These are phyloP conservation scores for Pseudopleuronectes americanus DNA, from an alignment of 2,797 vertebrate species.

Conservation along the genomic window DNA sequence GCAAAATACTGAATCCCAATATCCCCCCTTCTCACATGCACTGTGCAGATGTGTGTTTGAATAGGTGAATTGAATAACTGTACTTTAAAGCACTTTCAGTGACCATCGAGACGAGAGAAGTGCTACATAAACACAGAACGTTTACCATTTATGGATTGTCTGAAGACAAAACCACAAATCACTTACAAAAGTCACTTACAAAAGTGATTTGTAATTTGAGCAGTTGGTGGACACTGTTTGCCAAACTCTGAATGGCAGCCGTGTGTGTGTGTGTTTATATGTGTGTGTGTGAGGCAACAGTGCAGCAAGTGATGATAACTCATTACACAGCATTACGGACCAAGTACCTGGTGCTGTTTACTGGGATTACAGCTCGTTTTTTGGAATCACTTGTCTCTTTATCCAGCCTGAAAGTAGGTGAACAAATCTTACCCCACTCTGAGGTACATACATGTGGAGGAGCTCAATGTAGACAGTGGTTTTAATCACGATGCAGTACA, in stretches of 20 bases:
- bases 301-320: slow-evolving; percentile 38
- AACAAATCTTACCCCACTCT: too few species aligned
- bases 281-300: slow-evolving; percentile 10
- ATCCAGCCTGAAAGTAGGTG: slow-evolving; percentile 32
- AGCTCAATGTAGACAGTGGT: too few species aligned
- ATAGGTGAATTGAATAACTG: too few species aligned
- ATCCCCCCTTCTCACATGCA: too few species aligned
- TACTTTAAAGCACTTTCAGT: too few species aligned
- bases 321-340: slow-evolving; percentile 54
- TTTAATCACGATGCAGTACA: not conserved
- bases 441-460: too few species aligned
- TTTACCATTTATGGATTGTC: not conserved
- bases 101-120: too few species aligned
- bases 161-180: slow-evolving; percentile 30
- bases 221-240: slow-evolving; percentile 64
- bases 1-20: too few species aligned
- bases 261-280: slow-evolving; percentile 9
- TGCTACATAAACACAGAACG: too few species aligned
- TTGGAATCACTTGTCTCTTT: slow-evolving; percentile 50
- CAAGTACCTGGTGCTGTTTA: slow-evolving; percentile 59
- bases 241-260: slow-evolving; percentile 64
- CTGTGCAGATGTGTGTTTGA: too few species aligned
- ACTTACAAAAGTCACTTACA: too few species aligned
- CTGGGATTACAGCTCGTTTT: slow-evolving; percentile 43
- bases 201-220: slow-evolving; percentile 64